Conservation (phyloP, 2,888 invertebrate species). For the Pycnomerus fuliginosus region DNA sequence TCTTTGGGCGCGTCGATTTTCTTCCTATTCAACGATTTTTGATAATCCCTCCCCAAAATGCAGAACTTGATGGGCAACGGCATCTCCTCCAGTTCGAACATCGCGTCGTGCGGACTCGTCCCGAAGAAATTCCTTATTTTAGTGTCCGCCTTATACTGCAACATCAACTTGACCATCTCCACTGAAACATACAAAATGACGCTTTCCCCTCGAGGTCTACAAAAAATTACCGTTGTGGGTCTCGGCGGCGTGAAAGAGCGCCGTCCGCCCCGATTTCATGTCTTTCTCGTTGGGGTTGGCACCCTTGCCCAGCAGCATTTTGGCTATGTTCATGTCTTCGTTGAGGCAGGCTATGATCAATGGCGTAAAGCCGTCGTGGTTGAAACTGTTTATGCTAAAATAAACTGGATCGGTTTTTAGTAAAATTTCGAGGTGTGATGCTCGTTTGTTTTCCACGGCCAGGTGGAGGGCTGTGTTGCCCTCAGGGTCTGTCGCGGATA, state of each 20-base stretch:
- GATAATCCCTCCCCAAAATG: slow-evolving; percentile 31
- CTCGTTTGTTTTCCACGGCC: slow-evolving; percentile 48
- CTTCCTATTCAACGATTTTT: slow-evolving; percentile 26
- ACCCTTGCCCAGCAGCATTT: slow-evolving; percentile 42
- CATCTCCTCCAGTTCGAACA: slow-evolving; percentile 51
- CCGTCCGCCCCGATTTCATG: slow-evolving; percentile 56
- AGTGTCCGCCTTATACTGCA: slow-evolving; percentile 54
- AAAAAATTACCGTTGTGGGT: slow-evolving; percentile 45
- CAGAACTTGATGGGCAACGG: slow-evolving; percentile 35
- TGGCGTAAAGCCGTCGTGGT: slow-evolving; percentile 53
- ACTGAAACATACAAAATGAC: slow-evolving; percentile 39
- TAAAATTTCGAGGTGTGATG: slow-evolving; percentile 35
- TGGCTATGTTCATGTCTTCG: slow-evolving; percentile 47
- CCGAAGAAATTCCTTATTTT: slow-evolving; percentile 54
- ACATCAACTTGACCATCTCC: slow-evolving; percentile 51
- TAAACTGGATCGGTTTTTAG: slow-evolving; percentile 36
- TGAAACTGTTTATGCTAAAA: slow-evolving; percentile 37
- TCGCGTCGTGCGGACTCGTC: slow-evolving; percentile 51
- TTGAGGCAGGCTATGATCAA: slow-evolving; percentile 54
- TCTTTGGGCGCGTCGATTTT: slow-evolving; percentile 17
- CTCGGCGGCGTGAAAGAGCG: slow-evolving; percentile 54
- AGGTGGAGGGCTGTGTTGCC: slow-evolving; percentile 53
- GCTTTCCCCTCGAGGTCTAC: too few species aligned
- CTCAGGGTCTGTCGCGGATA: slow-evolving; percentile 46
- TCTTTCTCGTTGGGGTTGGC: slow-evolving; percentile 48